These are phyloP conservation scores for Eurosta solidaginis DNA, from an alignment of 1,140 invertebrate species.

Conservation along the genomic window DNA sequence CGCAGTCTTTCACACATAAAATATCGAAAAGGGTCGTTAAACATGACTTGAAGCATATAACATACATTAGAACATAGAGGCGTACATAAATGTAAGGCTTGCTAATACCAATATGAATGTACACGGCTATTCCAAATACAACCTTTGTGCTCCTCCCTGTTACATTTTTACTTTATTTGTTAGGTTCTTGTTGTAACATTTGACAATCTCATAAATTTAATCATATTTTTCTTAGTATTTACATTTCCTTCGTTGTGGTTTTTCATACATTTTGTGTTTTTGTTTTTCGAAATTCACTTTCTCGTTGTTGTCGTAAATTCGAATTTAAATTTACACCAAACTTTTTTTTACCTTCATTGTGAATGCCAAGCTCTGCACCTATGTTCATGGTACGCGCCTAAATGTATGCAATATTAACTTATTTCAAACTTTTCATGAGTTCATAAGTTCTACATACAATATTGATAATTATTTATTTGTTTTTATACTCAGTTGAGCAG, in stretches of 20 bases:
- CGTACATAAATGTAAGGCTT: neutral
- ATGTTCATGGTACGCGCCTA: neutral
- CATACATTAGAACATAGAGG: neutral
- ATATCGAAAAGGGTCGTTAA: no score
- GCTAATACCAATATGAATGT: neutral
- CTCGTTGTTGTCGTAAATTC: neutral
- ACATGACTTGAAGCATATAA: no score
- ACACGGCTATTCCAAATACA: neutral
- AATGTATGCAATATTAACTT: neutral
- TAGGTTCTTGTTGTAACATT: neutral
- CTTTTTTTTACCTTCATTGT: neutral
- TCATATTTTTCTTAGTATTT: neutral
- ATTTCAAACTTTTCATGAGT: no score
- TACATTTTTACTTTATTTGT: neutral
- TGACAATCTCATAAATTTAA: neutral
- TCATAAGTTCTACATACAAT: no score
- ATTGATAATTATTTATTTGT: no score
- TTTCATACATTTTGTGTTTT: neutral
- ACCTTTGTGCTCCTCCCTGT: neutral
- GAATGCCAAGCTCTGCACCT: neutral
- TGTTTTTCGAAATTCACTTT: no score
- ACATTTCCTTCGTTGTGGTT: neutral
- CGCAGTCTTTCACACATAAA: no score
- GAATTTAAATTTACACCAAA: neutral
- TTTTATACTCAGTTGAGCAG: no score